These are phyloP conservation scores for Torymus tubicola DNA, from an alignment of 2,888 invertebrate species.

Conservation along the genomic window DNA sequence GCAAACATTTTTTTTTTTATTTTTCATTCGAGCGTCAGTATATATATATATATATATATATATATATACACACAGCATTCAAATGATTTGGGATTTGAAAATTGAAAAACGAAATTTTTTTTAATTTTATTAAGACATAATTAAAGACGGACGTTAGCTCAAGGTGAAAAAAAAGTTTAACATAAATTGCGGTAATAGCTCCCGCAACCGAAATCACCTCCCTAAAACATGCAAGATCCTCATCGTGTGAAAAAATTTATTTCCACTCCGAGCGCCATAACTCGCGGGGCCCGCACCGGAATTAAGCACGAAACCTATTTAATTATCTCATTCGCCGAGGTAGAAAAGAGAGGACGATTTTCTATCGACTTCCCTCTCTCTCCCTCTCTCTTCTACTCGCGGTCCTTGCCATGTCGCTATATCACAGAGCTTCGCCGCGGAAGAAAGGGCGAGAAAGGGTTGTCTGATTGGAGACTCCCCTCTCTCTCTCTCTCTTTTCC, in stretches of 20 bases:
- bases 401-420: not conserved
- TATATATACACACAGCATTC: no score
- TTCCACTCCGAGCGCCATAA: not conserved
- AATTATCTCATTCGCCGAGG: slow-evolving; percentile 51
- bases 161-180: no score
- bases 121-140: no score
- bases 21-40: no score
- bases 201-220: not conserved
- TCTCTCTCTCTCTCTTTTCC: not conserved
- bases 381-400: not conserved
- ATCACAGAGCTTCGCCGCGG: not conserved
- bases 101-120: no score
- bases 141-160: no score
- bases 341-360: slow-evolving; percentile 50
- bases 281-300: slow-evolving; percentile 2
- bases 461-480: slow-evolving; percentile 49
- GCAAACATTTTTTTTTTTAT: no score
- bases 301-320: slow-evolving; percentile 49
- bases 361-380: slow-evolving; percentile 35
- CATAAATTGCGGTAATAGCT: no score
- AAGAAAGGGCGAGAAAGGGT: slow-evolving; percentile 51
- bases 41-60: no score
- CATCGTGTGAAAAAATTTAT: not conserved
- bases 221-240: not conserved
- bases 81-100: no score